Conservation (phyloP, 2,888 invertebrate species). For the Machimus atricapillus region DNA sequence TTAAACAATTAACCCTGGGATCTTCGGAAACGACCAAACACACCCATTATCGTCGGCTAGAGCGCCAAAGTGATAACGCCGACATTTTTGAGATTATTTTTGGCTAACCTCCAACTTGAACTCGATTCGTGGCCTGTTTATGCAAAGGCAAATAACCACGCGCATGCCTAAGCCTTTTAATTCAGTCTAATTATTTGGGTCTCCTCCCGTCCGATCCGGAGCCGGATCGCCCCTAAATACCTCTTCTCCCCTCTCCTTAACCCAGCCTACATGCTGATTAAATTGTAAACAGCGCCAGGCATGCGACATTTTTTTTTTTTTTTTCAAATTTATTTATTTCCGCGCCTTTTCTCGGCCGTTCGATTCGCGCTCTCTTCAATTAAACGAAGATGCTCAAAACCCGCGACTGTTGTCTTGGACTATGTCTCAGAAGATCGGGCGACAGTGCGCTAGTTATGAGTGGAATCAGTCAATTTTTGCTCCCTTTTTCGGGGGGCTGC, state of each 20-base stretch:
- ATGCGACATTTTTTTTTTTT: not conserved
- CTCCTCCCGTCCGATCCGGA: not conserved
- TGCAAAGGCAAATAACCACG: not conserved
- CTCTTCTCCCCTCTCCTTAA: not conserved
- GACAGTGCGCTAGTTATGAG: not conserved
- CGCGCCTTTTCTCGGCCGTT: not conserved
- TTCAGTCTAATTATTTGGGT: slow-evolving; percentile 4
- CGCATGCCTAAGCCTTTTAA: not conserved
- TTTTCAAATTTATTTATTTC: not conserved
- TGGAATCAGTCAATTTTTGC: not conserved
- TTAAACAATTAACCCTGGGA: not conserved
- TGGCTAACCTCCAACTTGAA: slow-evolving; percentile 23
- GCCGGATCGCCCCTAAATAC: not conserved
- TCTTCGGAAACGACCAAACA: not conserved
- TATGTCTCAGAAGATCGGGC: not conserved
- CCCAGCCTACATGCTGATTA: not conserved
- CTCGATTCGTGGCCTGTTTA: not conserved
- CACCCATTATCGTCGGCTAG: not conserved
- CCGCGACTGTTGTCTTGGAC: not conserved
- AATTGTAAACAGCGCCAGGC: not conserved
- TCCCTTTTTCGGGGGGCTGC: not conserved
- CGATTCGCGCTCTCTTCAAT: not conserved
- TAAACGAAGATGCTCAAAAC: not conserved
- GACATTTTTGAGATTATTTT: not conserved
- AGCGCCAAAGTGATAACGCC: not conserved